A percentile compares a stretch with the other conserved stretches of the same genome.
Conservation (phyloP, 2,113 vertebrate genomes). For the Gorsachius goisagi region DNA sequence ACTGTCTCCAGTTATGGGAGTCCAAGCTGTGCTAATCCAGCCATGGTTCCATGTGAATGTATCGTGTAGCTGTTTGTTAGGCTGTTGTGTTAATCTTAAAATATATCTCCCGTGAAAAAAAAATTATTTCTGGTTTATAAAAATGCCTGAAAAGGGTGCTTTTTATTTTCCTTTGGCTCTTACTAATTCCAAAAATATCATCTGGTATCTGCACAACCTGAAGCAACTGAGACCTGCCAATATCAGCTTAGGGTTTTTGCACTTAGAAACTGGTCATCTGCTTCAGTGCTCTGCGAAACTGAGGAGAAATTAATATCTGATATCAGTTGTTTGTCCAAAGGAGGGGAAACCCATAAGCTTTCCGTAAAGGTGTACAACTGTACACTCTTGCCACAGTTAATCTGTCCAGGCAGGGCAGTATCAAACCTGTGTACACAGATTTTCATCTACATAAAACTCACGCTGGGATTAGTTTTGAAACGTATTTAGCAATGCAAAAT, state of each 20-base stretch:
- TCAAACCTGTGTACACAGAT: not conserved
- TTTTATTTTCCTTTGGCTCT: not conserved
- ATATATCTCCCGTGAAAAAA: not conserved
- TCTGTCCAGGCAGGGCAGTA: not conserved
- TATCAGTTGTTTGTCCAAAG: not conserved
- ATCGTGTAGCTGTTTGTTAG: not conserved
- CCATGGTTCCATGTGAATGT: not conserved
- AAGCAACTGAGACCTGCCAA: not conserved
- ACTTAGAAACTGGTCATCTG: not conserved
- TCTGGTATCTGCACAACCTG: not conserved
- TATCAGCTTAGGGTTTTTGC: not conserved
- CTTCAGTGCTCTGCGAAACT: not conserved
- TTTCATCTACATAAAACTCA: not conserved
- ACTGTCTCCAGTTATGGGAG: not conserved
- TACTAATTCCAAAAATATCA: not conserved
- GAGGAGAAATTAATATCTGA: not conserved
- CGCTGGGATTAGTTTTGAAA: not conserved
- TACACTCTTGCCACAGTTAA: not conserved
- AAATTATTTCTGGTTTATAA: not conserved
- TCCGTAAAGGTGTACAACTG: not conserved
- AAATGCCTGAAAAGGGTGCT: not conserved
- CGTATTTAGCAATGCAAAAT: not conserved
- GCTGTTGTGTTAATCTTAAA: not conserved
- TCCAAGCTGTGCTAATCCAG: not conserved
- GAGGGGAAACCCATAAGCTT: not conserved